phyloP scores from a whole-genome alignment of 1,140 invertebrate species.

The Manduca sexta region DNA sequence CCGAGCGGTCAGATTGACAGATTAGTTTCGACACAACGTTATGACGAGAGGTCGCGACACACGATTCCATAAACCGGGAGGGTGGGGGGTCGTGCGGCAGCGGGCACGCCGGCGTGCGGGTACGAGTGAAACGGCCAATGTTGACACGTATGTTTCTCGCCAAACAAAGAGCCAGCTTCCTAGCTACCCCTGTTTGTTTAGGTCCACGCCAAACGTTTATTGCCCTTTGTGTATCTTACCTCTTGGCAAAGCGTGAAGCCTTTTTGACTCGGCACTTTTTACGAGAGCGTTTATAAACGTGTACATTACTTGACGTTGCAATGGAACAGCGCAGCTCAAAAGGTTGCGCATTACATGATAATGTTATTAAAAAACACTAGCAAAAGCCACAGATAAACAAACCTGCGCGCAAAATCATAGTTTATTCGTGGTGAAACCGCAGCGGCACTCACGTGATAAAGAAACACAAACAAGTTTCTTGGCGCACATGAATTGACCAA shows the following conservation, averaged over 20 bases:
- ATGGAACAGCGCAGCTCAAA: constrained; percentile 23
- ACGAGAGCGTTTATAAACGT: constrained; percentile 59
- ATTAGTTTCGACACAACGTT: constrained; percentile 24
- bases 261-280: constrained; percentile 71
- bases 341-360: constrained; percentile 2
- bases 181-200: constrained; percentile 71
- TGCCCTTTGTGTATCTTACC: constrained; percentile 64
- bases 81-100: constrained; percentile 5
- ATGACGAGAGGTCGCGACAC: constrained; percentile 10
- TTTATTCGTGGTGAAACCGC: constrained; percentile 24
- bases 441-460: constrained; percentile 19
- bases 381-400: constrained; percentile 20
- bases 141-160: constrained; percentile 65
- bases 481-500: constrained; percentile 40
- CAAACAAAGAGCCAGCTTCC: constrained; percentile 68
- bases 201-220: constrained; percentile 64
- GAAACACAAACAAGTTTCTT: constrained; percentile 38
- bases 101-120: constrained; percentile 3
- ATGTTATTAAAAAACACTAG: not conserved
- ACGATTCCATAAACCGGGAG: constrained; percentile 20
- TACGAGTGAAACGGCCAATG: constrained; percentile 21
- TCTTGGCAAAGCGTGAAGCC: constrained; percentile 63
- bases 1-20: constrained; percentile 21
- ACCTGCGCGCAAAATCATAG: constrained; percentile 10
- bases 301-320: constrained; percentile 42